A percentile compares a stretch with the other conserved stretches of the same genome.
Evolutionary conservation across 2,888 invertebrate species (phyloP).

Genomic region (Isoperla grammatica): DNA sequence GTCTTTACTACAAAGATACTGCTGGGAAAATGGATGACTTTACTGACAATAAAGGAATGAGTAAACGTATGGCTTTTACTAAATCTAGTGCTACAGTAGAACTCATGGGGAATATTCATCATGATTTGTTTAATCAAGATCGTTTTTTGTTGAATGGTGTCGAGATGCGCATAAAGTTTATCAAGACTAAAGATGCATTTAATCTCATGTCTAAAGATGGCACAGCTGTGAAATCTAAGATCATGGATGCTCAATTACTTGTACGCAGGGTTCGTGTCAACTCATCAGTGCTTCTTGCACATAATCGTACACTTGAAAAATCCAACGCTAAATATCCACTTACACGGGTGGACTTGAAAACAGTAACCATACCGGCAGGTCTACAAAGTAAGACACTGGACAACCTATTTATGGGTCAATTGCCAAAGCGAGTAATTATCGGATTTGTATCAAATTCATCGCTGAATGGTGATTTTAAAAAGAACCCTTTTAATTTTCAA

Average conservation of each 20-base stretch:
- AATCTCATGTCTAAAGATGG: neutral
- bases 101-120: slow-evolving; percentile 14
- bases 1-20: slow-evolving; percentile 29
- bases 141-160: slow-evolving; percentile 11
- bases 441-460: slow-evolving; percentile 34
- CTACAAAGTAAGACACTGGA: slow-evolving; percentile 35
- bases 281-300: slow-evolving; percentile 30
- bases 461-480: neutral
- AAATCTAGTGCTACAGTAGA: neutral
- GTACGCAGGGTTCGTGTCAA: slow-evolving; percentile 30
- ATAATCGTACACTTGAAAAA: slow-evolving; percentile 29
- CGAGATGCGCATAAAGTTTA: slow-evolving; percentile 12
- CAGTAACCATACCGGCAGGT: slow-evolving; percentile 30
- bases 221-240: slow-evolving; percentile 22
- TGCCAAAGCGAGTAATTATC: slow-evolving; percentile 38
- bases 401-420: slow-evolving; percentile 36
- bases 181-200: neutral
- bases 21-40: slow-evolving; percentile 24
- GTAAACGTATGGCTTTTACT: slow-evolving; percentile 1
- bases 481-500: neutral
- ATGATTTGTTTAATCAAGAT: slow-evolving; percentile 3
- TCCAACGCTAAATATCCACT: slow-evolving; percentile 31
- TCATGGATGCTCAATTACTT: slow-evolving; percentile 30
- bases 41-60: slow-evolving; percentile 11
- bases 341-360: slow-evolving; percentile 27